Conservation (phyloP, 1,140 invertebrate genomes). For the Pseudomyrmex flavicornis region DNA sequence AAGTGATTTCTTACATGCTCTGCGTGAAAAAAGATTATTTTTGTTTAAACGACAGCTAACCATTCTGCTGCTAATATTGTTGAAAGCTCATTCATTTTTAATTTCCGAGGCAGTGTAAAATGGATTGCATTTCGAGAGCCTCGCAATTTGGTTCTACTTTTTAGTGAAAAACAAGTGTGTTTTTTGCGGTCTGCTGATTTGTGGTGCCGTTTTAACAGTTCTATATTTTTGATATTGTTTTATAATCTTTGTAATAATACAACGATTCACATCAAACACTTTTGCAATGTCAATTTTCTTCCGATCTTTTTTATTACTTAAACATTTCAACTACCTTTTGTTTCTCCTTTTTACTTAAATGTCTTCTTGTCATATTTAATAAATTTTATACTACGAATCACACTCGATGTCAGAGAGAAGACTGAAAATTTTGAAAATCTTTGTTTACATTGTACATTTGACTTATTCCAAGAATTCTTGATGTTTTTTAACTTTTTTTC, state of each 20-base stretch:
- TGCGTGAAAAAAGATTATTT: too few relatives aligned
- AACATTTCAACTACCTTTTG: not conserved
- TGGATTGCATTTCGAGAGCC: not conserved
- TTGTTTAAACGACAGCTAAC: constrained; percentile 1
- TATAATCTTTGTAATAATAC: constrained; percentile 30
- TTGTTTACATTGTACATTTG: too few relatives aligned
- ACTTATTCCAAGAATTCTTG: too few relatives aligned
- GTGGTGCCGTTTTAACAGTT: constrained; percentile 9
- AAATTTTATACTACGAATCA: too few relatives aligned
- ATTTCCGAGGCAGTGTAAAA: constrained; percentile 22
- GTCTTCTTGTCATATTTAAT: not conserved
- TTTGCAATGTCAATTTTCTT: constrained; percentile 35
- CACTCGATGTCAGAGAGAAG: too few relatives aligned
- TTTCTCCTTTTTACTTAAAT: constrained; percentile 13
- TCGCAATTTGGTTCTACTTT: constrained; percentile 20
- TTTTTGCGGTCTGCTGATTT: constrained; percentile 13
- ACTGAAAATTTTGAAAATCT: too few relatives aligned
- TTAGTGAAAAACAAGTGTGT: not conserved
- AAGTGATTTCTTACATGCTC: too few relatives aligned
- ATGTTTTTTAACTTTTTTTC: too few relatives aligned
- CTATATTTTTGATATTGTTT: constrained; percentile 25
- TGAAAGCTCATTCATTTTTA: constrained; percentile 6
- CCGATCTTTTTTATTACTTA: not conserved
- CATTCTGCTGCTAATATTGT: constrained; percentile 13
- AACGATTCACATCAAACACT: constrained; percentile 28